Evolutionary conservation across 1,140 invertebrate species (phyloP).

Genomic region (Arion vulgaris): DNA sequence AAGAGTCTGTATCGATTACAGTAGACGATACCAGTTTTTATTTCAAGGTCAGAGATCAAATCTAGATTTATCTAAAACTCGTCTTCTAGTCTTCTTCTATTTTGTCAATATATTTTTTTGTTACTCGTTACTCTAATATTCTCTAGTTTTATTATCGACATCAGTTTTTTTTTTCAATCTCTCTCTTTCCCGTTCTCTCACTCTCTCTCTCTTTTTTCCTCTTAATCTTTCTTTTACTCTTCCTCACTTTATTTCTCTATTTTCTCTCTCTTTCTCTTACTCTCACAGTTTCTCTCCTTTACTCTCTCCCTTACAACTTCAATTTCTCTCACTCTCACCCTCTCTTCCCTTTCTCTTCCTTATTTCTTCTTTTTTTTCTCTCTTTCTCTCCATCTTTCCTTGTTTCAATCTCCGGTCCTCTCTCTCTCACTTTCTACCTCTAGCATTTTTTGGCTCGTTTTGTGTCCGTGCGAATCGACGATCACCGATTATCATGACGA

Average conservation of each 20-base stretch:
- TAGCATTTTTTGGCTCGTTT: no score
- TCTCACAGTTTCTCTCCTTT: neutral
- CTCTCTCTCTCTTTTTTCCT: neutral
- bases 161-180: neutral
- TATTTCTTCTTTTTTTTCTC: neutral
- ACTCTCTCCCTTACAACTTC: neutral
- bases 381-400: neutral
- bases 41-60: conserved; percentile 37
- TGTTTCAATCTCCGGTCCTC: neutral
- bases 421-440: neutral
- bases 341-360: neutral
- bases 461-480: no score
- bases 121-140: neutral
- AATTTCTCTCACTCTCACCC: neutral
- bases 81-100: neutral
- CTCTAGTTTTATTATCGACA: neutral
- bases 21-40: conserved; percentile 15
- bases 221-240: neutral
- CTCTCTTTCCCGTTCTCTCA: neutral
- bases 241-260: neutral
- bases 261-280: no score
- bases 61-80: neutral
- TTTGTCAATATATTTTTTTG: neutral
- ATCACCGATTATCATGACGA: no score
- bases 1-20: conserved; percentile 37